These are phyloP conservation scores for Rosalia funebris DNA, from an alignment of 2,888 invertebrate genomes.

Conservation along the genomic window DNA sequence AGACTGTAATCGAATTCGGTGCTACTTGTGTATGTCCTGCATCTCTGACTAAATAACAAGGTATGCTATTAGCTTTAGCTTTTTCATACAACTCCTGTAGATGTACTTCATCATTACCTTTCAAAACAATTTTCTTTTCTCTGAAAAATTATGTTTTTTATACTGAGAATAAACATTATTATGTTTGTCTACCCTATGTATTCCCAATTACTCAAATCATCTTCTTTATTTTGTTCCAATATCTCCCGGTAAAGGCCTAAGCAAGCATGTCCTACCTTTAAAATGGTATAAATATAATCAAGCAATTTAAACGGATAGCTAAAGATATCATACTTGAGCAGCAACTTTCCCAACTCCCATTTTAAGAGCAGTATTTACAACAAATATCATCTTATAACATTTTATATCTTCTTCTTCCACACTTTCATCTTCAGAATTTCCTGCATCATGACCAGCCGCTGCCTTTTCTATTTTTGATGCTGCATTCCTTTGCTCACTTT, in stretches of 20 bases:
- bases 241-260: slow-evolving; percentile 68
- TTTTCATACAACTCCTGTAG: slow-evolving; percentile 59
- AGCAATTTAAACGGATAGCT: slow-evolving; percentile 27
- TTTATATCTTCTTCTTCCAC: slow-evolving; percentile 56
- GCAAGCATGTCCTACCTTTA: slow-evolving; percentile 69
- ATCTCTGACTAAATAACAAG: slow-evolving; percentile 57
- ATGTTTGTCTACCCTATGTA: slow-evolving; percentile 60
- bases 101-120: slow-evolving; percentile 60
- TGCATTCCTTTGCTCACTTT: slow-evolving; percentile 31
- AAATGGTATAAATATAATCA: slow-evolving; percentile 19
- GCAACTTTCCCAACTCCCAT: slow-evolving; percentile 74
- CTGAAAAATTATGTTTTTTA: slow-evolving; percentile 49
- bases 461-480: slow-evolving; percentile 9
- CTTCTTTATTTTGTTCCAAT: slow-evolving; percentile 59
- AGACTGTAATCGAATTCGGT: slow-evolving; percentile 64
- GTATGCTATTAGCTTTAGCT: slow-evolving; percentile 54
- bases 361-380: slow-evolving; percentile 69
- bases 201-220: slow-evolving; percentile 66
- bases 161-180: not conserved
- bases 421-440: slow-evolving; percentile 43
- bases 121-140: slow-evolving; percentile 64
- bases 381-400: slow-evolving; percentile 72
- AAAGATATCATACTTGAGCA: slow-evolving; percentile 63
- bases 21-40: slow-evolving; percentile 64
- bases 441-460: slow-evolving; percentile 41